A percentile compares a stretch with the other conserved stretches of the same genome.
Evolutionary conservation across 2,113 vertebrate genomes (phyloP).

Genomic region (Tringa solitaria): DNA sequence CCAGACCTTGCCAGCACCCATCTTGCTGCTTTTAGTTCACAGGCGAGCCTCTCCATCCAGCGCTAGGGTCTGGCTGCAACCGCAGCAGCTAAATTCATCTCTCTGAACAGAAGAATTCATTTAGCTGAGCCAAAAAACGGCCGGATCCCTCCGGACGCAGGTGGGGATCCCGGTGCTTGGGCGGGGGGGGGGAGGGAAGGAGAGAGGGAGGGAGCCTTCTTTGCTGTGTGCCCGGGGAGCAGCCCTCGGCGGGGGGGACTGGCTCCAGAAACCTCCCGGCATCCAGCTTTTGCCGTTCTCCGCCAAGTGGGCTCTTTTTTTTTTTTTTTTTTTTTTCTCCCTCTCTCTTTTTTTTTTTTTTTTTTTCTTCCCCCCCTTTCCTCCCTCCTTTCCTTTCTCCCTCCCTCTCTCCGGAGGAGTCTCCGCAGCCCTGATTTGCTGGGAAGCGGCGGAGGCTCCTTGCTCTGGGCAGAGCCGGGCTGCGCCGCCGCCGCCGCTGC

Average conservation of each 20-base stretch:
- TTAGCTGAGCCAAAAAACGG: background rate
- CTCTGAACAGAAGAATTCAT: background rate
- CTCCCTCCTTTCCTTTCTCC: background rate
- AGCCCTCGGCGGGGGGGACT: background rate
- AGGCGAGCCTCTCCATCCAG: background rate
- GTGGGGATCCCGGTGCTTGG: background rate
- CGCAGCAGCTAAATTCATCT: background rate
- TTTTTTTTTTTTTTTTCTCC: too few species aligned
- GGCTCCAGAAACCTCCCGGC: background rate
- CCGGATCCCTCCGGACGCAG: background rate
- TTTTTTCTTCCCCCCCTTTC: background rate
- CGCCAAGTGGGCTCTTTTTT: background rate
- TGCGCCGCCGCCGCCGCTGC: background rate
- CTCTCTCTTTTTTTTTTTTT: background rate
- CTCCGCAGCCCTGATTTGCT: constrained; percentile 23
- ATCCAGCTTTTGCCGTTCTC: constrained; percentile 41
- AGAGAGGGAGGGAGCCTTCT: background rate
- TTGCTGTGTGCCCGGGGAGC: background rate
- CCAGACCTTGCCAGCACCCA: background rate
- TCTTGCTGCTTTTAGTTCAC: background rate
- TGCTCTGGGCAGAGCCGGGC: constrained; percentile 29
- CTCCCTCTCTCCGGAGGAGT: constrained; percentile 11
- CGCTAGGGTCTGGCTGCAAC: background rate
- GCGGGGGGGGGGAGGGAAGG: too few species aligned
- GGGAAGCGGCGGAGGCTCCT: background rate